A percentile compares a stretch with the other conserved stretches of the same genome.
Evolutionary conservation across 2,888 invertebrate genomes (phyloP).

Genomic region (Heteromyza rotundicornis): DNA sequence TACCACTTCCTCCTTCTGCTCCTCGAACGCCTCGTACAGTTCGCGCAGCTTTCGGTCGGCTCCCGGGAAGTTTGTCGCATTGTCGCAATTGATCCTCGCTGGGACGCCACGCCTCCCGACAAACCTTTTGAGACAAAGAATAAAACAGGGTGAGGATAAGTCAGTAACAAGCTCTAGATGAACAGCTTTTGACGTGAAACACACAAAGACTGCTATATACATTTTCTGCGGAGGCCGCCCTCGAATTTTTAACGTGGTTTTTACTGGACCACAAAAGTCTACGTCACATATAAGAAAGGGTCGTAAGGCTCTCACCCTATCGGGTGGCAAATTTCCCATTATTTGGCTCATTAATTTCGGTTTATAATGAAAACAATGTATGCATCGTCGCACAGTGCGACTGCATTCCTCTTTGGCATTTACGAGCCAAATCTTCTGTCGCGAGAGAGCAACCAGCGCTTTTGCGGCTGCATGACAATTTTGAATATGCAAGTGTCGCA

Average conservation of each 20-base stretch:
- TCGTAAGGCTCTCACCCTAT: not conserved
- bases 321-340: conserved; percentile 11
- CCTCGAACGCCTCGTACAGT: too few species aligned
- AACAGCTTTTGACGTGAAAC: conserved; percentile 20
- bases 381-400: conserved; percentile 10
- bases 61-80: conserved; percentile 23
- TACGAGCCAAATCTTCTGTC: conserved; percentile 3
- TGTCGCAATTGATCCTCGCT: too few species aligned
- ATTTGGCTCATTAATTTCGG: too few species aligned
- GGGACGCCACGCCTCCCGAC: too few species aligned
- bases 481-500: not conserved
- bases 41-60: conserved; percentile 5
- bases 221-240: conserved; percentile 5
- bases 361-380: conserved; percentile 15
- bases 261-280: conserved; percentile 10
- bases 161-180: conserved; percentile 18
- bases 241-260: not conserved
- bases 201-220: too few species aligned
- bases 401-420: too few species aligned
- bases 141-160: conserved; percentile 21
- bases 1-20: not conserved
- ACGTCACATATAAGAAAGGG: conserved; percentile 4
- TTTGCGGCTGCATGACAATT: not conserved
- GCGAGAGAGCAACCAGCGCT: not conserved
- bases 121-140: too few species aligned